Evolutionary conservation across 2,888 invertebrate genomes (phyloP).

Genomic region (Platypus cylindrus): DNA sequence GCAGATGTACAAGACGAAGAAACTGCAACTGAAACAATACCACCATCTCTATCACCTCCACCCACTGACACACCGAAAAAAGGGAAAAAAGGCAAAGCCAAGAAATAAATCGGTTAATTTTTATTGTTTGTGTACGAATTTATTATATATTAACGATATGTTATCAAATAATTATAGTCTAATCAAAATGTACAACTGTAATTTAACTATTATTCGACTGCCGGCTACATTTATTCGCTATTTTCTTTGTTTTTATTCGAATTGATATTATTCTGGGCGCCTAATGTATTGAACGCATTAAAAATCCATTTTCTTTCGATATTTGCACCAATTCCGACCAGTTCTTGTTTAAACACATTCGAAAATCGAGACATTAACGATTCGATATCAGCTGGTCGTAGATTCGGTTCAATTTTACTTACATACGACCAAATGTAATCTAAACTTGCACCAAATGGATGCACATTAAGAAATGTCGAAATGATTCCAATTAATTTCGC

Average conservation of each 20-base stretch:
- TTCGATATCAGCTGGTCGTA: constrained; percentile 65
- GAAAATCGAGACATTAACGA: constrained; percentile 63
- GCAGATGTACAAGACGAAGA: constrained; percentile 7
- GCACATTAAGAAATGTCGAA: constrained; percentile 82
- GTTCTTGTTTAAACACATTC: constrained; percentile 65
- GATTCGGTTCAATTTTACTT: constrained; percentile 60
- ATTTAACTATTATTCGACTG: neutral
- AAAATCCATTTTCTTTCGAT: constrained; percentile 82
- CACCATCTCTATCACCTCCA: constrained; percentile 7
- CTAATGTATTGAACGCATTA: constrained; percentile 46
- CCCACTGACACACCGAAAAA: constrained; percentile 6
- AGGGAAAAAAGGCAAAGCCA: constrained; percentile 8
- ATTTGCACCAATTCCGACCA: constrained; percentile 72
- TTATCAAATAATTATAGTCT: constrained; percentile 1
- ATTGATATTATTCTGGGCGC: neutral
- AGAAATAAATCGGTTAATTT: constrained; percentile 3
- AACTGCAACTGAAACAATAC: constrained; percentile 12
- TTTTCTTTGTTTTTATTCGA: constrained; percentile 3
- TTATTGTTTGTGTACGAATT: constrained; percentile 3
- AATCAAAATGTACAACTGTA: neutral
- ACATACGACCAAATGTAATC: constrained; percentile 88
- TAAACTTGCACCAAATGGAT: constrained; percentile 83
- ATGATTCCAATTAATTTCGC: constrained; percentile 76
- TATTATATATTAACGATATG: constrained; percentile 1
- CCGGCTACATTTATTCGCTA: constrained; percentile 4